Conservation (phyloP, 2,888 invertebrate genomes). For the Spatulosminthurus flaviceps region DNA sequence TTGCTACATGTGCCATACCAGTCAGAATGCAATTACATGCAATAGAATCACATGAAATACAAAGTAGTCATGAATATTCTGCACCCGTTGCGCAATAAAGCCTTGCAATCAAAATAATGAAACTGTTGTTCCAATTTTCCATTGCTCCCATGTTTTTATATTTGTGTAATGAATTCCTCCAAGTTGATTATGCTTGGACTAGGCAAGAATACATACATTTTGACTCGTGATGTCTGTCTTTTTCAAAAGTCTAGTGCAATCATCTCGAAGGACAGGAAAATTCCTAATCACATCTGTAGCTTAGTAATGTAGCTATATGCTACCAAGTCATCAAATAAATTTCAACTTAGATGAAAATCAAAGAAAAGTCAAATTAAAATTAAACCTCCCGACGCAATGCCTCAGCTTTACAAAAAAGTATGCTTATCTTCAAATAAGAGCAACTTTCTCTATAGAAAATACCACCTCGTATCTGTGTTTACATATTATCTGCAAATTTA, state of each 20-base stretch:
- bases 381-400: too few species aligned
- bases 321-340: background rate
- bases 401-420: background rate
- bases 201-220: background rate
- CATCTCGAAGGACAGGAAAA: conserved; percentile 8
- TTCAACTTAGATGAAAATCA: background rate
- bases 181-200: background rate
- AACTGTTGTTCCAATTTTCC: conserved; percentile 31
- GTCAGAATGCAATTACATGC: conserved; percentile 35
- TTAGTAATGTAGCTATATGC: too few species aligned
- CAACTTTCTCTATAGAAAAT: too few species aligned
- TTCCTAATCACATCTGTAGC: conserved; percentile 14
- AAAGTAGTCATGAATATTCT: conserved; percentile 45
- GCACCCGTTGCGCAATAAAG: conserved; percentile 30
- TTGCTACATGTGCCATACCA: background rate
- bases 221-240: background rate
- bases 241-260: background rate
- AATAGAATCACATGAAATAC: conserved; percentile 34
- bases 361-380: background rate
- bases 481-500: too few species aligned
- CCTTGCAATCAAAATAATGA: conserved; percentile 41
- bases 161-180: conserved; percentile 38
- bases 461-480: too few species aligned
- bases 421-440: background rate
- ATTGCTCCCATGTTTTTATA: conserved; percentile 26